Base-by-base conservation (phyloP, 2,888 invertebrate genomes). In the Clepsis dumicolana region DNA sequence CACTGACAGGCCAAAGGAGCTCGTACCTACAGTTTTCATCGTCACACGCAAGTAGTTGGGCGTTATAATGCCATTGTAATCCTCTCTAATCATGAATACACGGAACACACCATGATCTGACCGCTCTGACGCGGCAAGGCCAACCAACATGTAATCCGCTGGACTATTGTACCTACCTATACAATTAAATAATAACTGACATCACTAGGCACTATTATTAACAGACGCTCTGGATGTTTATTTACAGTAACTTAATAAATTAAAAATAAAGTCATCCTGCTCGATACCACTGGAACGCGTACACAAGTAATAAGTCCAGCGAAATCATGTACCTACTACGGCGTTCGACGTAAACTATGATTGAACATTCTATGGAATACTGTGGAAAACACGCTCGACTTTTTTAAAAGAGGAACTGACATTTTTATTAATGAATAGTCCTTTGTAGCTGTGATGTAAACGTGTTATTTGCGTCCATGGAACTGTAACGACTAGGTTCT, bases 381-480 rank as follows among this genome's bases (percentile, higher is more conserved):
- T 24, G 1, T 18, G 5, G 21, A 54, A 35, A n/a, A 56, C 48
- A 16, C 32, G 24, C 4, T 25, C 8, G 25, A 18, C 21, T 32
- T 4, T 35, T 56, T 10, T 57, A 35, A 54, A 61, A 54, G 12
- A 32, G 44, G 25, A 65, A 44, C n/a, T 61, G 52, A 44, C 50
- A 29, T 54, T 16, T 60, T 32, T 53, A 41, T 7, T n/a, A 27
- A 66, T 62, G 56, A 50, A 27, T 38, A 48, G 54, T 18, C 66
- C 56, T 67, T 56, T 56, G 66, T 61, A 21, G 32, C 54, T 65
- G 50, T 35, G 35, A 62, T 25, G 60, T 32, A 25, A 66, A 54
- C 35, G 29, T 2, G 24, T 29, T 14, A 25, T 7, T 12, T 14
- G 4, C 5, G 12, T 44, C 2, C 21, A 56, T 62, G 12, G 27